phyloP scores from a whole-genome alignment of 2,888 invertebrate species.

The Troides aeacus region DNA sequence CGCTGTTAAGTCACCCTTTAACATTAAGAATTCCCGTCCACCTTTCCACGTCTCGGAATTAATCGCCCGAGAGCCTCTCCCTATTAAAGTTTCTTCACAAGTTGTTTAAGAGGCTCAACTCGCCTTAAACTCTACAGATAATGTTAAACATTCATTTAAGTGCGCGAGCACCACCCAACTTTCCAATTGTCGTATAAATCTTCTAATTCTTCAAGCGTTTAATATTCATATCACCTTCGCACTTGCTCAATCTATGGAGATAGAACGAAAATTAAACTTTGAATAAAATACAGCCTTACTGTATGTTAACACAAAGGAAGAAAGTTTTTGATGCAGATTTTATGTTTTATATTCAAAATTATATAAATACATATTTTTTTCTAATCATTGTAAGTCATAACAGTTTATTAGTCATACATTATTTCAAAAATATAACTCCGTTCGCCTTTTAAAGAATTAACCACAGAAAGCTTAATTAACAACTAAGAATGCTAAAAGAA shows the following conservation, averaged over 20 bases:
- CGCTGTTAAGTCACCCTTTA: slow-evolving; percentile 55
- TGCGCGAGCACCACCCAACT: slow-evolving; percentile 63
- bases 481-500: no score
- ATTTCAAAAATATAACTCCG: no score
- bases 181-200: slow-evolving; percentile 75
- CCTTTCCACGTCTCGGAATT: slow-evolving; percentile 72
- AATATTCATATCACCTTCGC: slow-evolving; percentile 76
- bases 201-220: slow-evolving; percentile 76
- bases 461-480: no score
- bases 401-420: no score
- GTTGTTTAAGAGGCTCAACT: slow-evolving; percentile 74
- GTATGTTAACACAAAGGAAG: slow-evolving; percentile 3
- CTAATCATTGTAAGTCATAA: no score
- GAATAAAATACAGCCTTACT: slow-evolving; percentile 15
- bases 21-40: slow-evolving; percentile 74
- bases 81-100: slow-evolving; percentile 77
- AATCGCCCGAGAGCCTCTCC: slow-evolving; percentile 75
- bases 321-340: neutral
- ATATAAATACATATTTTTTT: no score
- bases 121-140: slow-evolving; percentile 74
- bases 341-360: neutral
- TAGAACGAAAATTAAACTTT: slow-evolving; percentile 1
- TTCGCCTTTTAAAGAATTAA: no score
- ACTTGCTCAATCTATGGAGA: slow-evolving; percentile 16
- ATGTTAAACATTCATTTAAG: slow-evolving; percentile 80